Conservation (phyloP, 2,888 invertebrate species). For the Colostygia pectinataria region DNA sequence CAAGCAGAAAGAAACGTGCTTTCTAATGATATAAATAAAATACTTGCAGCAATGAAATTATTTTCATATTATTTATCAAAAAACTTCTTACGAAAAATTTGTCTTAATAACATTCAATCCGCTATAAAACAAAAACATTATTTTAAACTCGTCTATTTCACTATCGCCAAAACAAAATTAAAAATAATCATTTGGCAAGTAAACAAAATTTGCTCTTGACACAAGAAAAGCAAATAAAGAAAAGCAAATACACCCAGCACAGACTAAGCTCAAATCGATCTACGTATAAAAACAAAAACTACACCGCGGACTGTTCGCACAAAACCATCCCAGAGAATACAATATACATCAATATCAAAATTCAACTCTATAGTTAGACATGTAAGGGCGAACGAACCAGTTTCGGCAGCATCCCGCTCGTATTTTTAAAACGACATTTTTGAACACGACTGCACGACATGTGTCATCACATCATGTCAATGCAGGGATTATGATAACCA, state of each 20-base stretch:
- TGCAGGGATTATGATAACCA: constrained; percentile 83
- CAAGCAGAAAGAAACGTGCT: too few species aligned
- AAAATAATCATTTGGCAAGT: constrained; percentile 46
- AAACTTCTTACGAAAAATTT: too few species aligned
- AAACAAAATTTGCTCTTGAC: constrained; percentile 59
- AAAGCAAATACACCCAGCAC: constrained; percentile 51
- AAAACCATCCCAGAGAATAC: constrained; percentile 64
- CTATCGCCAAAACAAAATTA: constrained; percentile 28
- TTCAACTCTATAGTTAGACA: constrained; percentile 40
- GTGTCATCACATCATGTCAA: constrained; percentile 83
- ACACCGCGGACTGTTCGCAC: constrained; percentile 69
- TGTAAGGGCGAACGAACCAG: constrained; percentile 43
- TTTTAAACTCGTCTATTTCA: background rate
- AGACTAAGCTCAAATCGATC: constrained; percentile 52
- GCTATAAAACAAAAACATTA: too few species aligned
- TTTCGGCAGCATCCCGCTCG: constrained; percentile 32
- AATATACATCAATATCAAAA: constrained; percentile 32
- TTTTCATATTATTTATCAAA: too few species aligned
- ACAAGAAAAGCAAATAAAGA: constrained; percentile 54
- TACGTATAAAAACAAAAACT: constrained; percentile 67
- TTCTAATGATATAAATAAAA: too few species aligned
- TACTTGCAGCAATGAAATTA: too few species aligned
- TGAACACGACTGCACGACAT: constrained; percentile 77
- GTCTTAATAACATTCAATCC: too few species aligned
- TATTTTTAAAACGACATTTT: constrained; percentile 73